Conservation (phyloP, 2,888 invertebrate species). For the Salpingus planirostris region DNA sequence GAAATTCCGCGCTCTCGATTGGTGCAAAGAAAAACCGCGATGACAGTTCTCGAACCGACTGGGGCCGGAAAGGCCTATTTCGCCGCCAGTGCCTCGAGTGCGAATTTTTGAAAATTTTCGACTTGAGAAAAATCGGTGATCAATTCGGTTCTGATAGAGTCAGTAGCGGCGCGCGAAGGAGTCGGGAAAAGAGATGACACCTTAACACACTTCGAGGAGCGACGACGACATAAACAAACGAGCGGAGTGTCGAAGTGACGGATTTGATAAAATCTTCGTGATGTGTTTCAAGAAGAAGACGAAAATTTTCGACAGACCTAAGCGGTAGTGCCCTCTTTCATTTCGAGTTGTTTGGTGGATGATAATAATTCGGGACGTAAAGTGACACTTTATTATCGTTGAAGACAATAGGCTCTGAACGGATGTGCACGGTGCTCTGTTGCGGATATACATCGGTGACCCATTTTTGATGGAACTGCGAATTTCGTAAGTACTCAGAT, state of each 20-base stretch:
- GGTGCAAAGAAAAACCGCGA: no score
- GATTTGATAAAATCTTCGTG: slow-evolving; percentile 8
- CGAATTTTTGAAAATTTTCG: no score
- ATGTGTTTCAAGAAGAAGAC: slow-evolving; percentile 28
- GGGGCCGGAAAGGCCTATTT: no score
- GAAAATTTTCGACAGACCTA: slow-evolving; percentile 23
- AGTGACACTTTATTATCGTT: slow-evolving; percentile 22
- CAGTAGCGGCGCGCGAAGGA: no score
- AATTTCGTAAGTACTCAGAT: slow-evolving; percentile 18
- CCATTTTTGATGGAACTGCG: slow-evolving; percentile 22
- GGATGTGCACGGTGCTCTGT: slow-evolving; percentile 31
- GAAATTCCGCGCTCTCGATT: no score
- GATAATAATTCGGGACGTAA: slow-evolving; percentile 17
- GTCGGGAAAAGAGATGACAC: slow-evolving; percentile 28
- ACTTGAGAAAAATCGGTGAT: no score
- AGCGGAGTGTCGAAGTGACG: slow-evolving; percentile 3
- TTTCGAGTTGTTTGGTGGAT: neutral
- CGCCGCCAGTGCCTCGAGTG: no score
- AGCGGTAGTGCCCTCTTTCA: slow-evolving; percentile 21
- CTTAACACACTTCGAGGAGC: slow-evolving; percentile 29
- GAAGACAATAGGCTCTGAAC: slow-evolving; percentile 27
- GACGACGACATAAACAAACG: slow-evolving; percentile 12
- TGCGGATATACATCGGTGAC: slow-evolving; percentile 34
- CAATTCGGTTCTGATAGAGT: no score
- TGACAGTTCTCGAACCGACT: no score